These are phyloP conservation scores for Diabrotica undecimpunctata DNA, from an alignment of 1,140 invertebrate species.

Conservation along the genomic window DNA sequence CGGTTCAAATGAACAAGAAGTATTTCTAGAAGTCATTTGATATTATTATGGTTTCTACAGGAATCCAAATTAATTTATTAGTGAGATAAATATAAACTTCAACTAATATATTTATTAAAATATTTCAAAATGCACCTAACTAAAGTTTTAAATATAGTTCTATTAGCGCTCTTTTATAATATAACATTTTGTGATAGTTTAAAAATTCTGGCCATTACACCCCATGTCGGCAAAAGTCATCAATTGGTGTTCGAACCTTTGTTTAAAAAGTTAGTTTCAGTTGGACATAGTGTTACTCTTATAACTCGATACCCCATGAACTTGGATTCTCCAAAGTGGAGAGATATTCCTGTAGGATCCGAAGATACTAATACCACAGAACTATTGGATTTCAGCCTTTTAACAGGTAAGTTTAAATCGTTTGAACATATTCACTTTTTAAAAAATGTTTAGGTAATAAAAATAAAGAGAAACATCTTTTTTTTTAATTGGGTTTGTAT, in stretches of 20 bases:
- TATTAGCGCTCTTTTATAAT: not conserved
- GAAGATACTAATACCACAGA: not conserved
- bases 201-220: slow-evolving; percentile 62
- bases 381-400: not conserved
- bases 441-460: no score
- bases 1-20: not conserved
- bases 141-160: not conserved
- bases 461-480: no score
- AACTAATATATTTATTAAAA: no score
- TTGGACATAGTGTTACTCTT: slow-evolving; percentile 69
- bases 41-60: not conserved
- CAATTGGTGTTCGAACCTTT: slow-evolving; percentile 66
- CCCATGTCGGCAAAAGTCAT: slow-evolving; percentile 69
- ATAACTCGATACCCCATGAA: slow-evolving; percentile 35
- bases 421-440: no score
- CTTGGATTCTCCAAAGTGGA: slow-evolving; percentile 25
- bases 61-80: not conserved
- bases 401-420: not conserved
- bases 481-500: no score
- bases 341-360: slow-evolving; percentile 15
- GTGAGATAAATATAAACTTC: not conserved
- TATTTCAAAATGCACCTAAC: not conserved
- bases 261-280: slow-evolving; percentile 57
- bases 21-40: not conserved
- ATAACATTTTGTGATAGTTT: not conserved